Conservation (phyloP, 2,888 invertebrate species). For the Epistrophe eligans region DNA sequence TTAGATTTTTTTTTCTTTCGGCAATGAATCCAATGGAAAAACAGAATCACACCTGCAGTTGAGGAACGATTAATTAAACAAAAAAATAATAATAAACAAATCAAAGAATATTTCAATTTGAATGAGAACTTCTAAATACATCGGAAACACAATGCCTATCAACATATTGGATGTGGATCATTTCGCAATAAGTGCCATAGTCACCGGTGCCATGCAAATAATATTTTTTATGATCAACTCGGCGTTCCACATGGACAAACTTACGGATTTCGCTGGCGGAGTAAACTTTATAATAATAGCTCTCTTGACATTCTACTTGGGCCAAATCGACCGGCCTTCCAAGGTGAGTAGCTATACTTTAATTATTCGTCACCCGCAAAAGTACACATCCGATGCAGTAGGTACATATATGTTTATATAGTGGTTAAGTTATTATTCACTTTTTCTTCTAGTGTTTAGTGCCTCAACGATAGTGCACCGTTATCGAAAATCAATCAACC, state of each 20-base stretch:
- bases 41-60: slow-evolving; percentile 2
- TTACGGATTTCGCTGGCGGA: slow-evolving; percentile 97
- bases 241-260: slow-evolving; percentile 93
- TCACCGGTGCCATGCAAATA: slow-evolving; percentile 93
- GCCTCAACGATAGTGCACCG: not conserved
- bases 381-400: slow-evolving; percentile 45
- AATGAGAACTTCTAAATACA: slow-evolving; percentile 55
- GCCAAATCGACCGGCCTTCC: slow-evolving; percentile 89
- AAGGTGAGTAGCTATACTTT: slow-evolving; percentile 84
- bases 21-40: slow-evolving; percentile 31
- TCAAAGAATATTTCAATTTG: slow-evolving; percentile 31
- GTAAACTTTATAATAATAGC: slow-evolving; percentile 96
- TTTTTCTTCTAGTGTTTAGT: slow-evolving; percentile 11
- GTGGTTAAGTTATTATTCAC: slow-evolving; percentile 58
- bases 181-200: slow-evolving; percentile 93
- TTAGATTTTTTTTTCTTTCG: slow-evolving; percentile 27
- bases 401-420: no score
- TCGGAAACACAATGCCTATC: slow-evolving; percentile 80
- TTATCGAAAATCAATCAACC: slow-evolving; percentile 73
- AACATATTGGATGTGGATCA: slow-evolving; percentile 91
- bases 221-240: slow-evolving; percentile 95
- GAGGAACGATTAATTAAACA: not conserved
- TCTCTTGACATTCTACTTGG: slow-evolving; percentile 93
- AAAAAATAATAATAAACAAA: slow-evolving; percentile 5
- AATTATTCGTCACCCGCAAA: slow-evolving; percentile 27